These are phyloP conservation scores for Illadopsis cleaveri DNA, from an alignment of 2,113 vertebrate genomes.

Conservation along the genomic window DNA sequence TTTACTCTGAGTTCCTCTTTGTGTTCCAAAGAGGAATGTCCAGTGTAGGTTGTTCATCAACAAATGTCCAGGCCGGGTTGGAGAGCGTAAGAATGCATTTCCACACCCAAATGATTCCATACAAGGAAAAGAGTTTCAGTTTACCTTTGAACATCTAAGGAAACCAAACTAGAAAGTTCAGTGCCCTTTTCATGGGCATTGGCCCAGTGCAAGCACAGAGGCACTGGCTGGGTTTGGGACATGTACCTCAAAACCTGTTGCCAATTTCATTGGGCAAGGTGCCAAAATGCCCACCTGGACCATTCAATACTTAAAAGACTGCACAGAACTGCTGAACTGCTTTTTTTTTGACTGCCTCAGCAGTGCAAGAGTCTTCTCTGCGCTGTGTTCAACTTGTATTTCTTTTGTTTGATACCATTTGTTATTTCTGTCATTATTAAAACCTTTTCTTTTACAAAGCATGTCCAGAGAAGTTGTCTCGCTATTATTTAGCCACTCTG, in stretches of 20 bases:
- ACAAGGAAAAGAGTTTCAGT: not conserved
- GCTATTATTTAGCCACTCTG: not conserved
- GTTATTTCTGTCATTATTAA: not conserved
- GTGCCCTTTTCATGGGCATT: not conserved
- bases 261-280: not conserved
- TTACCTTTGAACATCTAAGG: not conserved
- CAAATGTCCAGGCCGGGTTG: not conserved
- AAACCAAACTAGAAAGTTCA: not conserved
- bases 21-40: fast-evolving
- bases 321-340: not conserved
- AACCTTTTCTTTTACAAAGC: not conserved
- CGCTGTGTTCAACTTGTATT: not conserved
- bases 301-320: not conserved
- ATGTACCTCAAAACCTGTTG: not conserved
- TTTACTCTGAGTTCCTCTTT: fast-evolving
- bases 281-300: not conserved
- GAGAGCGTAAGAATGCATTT: not conserved
- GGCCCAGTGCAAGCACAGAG: not conserved
- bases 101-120: not conserved
- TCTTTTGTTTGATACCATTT: not conserved
- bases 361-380: not conserved
- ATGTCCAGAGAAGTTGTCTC: not conserved
- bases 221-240: not conserved
- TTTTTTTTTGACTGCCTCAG: not conserved
- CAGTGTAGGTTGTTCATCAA: not conserved